Evolutionary conservation across 1,140 invertebrate species (phyloP), one percentile per base, ranked within the genome.

Genomic region (Zaprionus lachaisei): DNA sequence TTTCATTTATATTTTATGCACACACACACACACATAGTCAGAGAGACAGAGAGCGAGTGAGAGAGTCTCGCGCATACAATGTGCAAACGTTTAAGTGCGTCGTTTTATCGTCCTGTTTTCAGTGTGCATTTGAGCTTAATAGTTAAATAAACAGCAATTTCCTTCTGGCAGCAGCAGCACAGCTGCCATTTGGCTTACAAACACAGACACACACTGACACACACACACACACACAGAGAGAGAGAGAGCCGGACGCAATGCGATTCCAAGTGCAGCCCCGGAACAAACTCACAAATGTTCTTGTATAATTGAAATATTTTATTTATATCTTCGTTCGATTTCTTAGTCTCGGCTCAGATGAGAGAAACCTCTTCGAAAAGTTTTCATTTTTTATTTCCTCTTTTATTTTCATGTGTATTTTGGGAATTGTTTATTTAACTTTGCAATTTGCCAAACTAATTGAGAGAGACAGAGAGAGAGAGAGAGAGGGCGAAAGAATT

Each of bases 1-100:
- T 89, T 89, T 89, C 85, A 89, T 84, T 90, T 81, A 90, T 84
- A 90, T 89, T 89, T 89, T 89, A 90, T 84, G 72, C 84, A 89
- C 75, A 89, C 82, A 83, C 76, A 64, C 61, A 37, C 44, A 55
- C 54, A 62, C 37, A 31, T 47, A 66, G 9, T 34, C 20, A 14
- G 0, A 17, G 15, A 26, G 12, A 26, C 17, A 64, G 3, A 24
- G 49, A 54, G 11, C 55, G 54, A 72, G 20, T 49, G 15, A 22
- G 20, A 55, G 31, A 67, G 20, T 26, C 47, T 11, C 47, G 70
- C 58, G 49, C 57, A 49, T 63, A 51, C 20, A 62, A 64, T 58
- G 55, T 75, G 54, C 47, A 62, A 47, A 34, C 66, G 24, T 61
- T 65, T 81, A 41, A 63, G 65, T 64, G 72, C 55, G 64, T 71